Base-by-base conservation (phyloP, 2,888 invertebrate species). In the Acronicta psi region DNA sequence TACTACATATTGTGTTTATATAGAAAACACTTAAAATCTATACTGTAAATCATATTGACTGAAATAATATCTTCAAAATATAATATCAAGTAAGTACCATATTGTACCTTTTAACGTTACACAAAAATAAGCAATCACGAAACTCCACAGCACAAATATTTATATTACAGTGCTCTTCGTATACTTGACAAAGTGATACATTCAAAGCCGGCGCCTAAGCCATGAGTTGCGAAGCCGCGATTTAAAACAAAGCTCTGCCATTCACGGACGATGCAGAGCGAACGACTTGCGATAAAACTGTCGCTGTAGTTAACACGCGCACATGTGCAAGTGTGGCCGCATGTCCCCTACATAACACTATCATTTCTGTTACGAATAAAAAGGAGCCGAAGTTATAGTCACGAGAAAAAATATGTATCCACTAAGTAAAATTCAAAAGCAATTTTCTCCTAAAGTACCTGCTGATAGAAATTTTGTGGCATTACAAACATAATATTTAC, bases 341-440 rank as follows among this genome's bases (percentile, higher is more conserved):
- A 5, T 9, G 25, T 4, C 1, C 36, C 40, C 17, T 25, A 31
- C 62, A 40, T 47, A 34, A 46, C 50, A 45, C 31, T 14, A 25
- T 9, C 40, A 41, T n/a, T 54, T 56, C 56, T 57, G 54, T 55
- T 29, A 11, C 66, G 23, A 17, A 37, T 8, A 29, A 29, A 29
- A 29, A 2, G 29, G 11, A 11, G 11, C 29, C 11, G 29, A 29
- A 23, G 25, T 10, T n/a, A n/a, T n/a, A n/a, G 25, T 14, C 14
- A 23, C 9, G 14, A 10, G 23, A 25, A 42, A 25, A n/a, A 9
- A 25, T 9, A 25, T 9, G 23, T 23, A 23, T 23, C n/a, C n/a
- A n/a, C n/a, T n/a, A n/a, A n/a, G n/a, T n/a, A n/a, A n/a, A n/a
- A n/a, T n/a, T n/a, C n/a, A n/a, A n/a, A n/a, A n/a, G n/a, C n/a